Evolutionary conservation across 2,113 vertebrate genomes (phyloP), one percentile per base, ranked within the genome.

Genomic region (Forbesichthys agassizii): DNA sequence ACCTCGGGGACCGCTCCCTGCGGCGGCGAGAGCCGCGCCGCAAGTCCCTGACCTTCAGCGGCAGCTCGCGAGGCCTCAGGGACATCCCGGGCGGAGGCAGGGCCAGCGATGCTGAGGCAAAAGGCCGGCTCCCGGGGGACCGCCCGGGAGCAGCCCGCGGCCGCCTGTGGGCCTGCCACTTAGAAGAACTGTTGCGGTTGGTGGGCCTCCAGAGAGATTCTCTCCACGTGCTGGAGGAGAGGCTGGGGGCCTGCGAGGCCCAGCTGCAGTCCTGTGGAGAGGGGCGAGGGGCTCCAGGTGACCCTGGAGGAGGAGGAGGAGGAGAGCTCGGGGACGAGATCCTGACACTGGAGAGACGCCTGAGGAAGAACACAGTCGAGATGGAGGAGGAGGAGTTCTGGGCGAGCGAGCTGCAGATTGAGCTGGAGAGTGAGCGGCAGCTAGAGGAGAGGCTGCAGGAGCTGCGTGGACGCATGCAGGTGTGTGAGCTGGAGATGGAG

Each of bases 301-400:
- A 92, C 59, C 3, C 54, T 1, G 58, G 51, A 83, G 59, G 87
- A 3, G 88, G 52, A 8, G 82, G 54, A 48, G 79, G 73, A 12
- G 88, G 68, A 71, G 84, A 74, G 13, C 74, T 95, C 70, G 93
- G 94, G 48, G 96, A 97, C 13, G 96, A 99, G 81, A 94, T 98
- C 27, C 75, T 94, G 49, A 93, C 90, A 68, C 89, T 98, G 48
- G 96, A 98, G 88, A 96, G 96, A 75, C 94, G 95, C 81, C 92
- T 98, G 87, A 96, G 94, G 82, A 93, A 94, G 82, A 98, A 95
- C 0, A 94, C 96, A 53, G 95, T 96, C 20, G 96, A 98, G 91
- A 98, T 98, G 1, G 96, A 98, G 73, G 98, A 98, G 75, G 96
- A 98, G 69, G 97, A 98, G 77, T 98, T 98, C 82, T 98, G 97